These are phyloP conservation scores for Lasioglossum marginatum DNA, from an alignment of 2,888 invertebrate genomes.

Conservation along the genomic window DNA sequence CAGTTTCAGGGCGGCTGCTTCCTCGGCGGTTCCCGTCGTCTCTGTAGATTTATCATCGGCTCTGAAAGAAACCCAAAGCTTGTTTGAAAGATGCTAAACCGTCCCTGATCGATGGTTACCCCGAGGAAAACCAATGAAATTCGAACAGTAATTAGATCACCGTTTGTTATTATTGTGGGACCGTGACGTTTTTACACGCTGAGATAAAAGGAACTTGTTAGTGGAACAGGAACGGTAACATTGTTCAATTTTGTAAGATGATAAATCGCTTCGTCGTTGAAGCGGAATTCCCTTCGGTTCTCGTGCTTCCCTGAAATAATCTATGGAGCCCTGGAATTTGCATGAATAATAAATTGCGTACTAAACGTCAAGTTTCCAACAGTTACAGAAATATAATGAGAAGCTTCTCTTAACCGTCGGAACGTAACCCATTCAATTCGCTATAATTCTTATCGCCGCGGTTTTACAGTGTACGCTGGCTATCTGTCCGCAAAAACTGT, in stretches of 20 bases:
- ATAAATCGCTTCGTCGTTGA: neutral
- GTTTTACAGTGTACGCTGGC: neutral
- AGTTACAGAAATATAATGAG: slow-evolving; percentile 11
- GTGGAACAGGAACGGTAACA: neutral
- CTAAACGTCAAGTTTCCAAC: slow-evolving; percentile 10
- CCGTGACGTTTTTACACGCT: neutral
- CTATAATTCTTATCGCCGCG: slow-evolving; percentile 1
- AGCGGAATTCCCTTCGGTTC: neutral
- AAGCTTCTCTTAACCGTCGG: neutral
- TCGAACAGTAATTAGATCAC: neutral
- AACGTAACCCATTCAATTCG: neutral
- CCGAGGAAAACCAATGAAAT: neutral
- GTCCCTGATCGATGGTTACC: neutral
- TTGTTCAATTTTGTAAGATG: neutral
- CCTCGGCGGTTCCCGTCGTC: neutral
- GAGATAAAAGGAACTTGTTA: neutral
- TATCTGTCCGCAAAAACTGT: neutral
- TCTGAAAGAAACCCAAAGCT: neutral
- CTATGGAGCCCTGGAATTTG: neutral
- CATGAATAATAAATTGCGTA: neutral
- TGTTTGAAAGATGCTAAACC: neutral
- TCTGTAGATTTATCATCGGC: neutral
- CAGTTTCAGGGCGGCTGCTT: slow-evolving; percentile 8
- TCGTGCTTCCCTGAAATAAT: neutral
- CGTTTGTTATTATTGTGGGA: neutral